These are phyloP conservation scores for Sarcophaga variegata DNA, from an alignment of 2,888 invertebrate genomes.

Conservation along the genomic window DNA sequence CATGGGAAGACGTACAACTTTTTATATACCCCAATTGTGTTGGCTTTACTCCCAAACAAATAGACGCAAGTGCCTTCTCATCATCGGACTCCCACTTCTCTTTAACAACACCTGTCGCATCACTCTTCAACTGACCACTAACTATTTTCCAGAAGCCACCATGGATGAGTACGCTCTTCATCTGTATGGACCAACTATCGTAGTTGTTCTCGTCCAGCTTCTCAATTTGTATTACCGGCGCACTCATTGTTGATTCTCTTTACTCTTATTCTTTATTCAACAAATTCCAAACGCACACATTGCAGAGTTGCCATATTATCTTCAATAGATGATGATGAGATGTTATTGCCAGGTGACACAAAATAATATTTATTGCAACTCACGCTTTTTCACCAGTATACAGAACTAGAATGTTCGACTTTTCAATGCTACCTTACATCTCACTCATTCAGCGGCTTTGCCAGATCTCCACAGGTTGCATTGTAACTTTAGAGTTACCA, in stretches of 20 bases:
- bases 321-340: no score
- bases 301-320: no score
- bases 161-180: conserved; percentile 53
- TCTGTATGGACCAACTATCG: conserved; percentile 40
- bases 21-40: conserved; percentile 50
- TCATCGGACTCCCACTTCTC: conserved; percentile 38
- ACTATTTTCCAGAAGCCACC: conserved; percentile 23
- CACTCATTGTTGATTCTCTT: conserved; percentile 9
- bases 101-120: conserved; percentile 2
- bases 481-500: no score
- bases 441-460: no score
- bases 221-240: conserved; percentile 25
- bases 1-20: conserved; percentile 46
- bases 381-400: no score
- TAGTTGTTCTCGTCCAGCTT: conserved; percentile 34
- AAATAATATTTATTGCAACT: no score
- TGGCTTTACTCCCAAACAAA: conserved; percentile 50
- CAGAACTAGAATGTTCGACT: no score
- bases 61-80: conserved; percentile 37
- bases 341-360: no score
- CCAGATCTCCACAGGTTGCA: no score
- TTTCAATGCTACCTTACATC: no score
- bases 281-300: no score
- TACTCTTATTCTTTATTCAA: no score
- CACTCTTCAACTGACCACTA: conserved; percentile 1